Conservation (phyloP, 2,797 vertebrate genomes). For the Alcedo atthis region DNA sequence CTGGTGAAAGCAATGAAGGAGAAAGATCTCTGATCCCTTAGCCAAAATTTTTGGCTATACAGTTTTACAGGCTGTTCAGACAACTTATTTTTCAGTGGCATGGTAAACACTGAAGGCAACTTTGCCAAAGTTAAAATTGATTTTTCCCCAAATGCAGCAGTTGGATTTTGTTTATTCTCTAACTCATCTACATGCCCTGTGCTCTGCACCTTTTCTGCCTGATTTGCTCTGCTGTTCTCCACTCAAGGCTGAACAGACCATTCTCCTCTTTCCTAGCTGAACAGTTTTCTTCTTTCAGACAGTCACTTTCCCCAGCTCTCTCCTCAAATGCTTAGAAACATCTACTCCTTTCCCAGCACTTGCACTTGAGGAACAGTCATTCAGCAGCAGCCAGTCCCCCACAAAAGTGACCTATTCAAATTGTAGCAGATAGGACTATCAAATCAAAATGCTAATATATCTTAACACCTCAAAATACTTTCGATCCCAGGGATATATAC, state of each 20-base stretch:
- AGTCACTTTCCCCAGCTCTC: background rate
- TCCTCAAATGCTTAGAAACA: background rate
- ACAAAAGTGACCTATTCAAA: background rate
- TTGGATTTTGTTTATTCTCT: background rate
- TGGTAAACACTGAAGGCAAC: background rate
- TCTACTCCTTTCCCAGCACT: background rate
- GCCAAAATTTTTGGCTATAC: background rate
- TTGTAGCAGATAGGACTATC: background rate
- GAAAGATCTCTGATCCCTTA: background rate
- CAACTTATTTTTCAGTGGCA: background rate
- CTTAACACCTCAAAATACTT: background rate
- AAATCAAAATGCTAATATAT: background rate
- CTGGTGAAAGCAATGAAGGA: background rate
- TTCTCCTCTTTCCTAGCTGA: background rate
- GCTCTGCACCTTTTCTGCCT: background rate
- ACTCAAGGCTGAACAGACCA: background rate
- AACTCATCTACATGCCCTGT: background rate
- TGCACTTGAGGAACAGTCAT: background rate
- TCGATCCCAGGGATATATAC: background rate
- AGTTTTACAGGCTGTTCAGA: fast-evolving
- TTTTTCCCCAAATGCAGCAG: background rate
- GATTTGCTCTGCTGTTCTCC: background rate
- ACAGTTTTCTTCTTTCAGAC: background rate
- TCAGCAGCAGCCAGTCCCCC: background rate
- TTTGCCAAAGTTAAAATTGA: background rate